Base-by-base conservation (phyloP, 2,888 invertebrate species). In the Syrista parreyssii region DNA sequence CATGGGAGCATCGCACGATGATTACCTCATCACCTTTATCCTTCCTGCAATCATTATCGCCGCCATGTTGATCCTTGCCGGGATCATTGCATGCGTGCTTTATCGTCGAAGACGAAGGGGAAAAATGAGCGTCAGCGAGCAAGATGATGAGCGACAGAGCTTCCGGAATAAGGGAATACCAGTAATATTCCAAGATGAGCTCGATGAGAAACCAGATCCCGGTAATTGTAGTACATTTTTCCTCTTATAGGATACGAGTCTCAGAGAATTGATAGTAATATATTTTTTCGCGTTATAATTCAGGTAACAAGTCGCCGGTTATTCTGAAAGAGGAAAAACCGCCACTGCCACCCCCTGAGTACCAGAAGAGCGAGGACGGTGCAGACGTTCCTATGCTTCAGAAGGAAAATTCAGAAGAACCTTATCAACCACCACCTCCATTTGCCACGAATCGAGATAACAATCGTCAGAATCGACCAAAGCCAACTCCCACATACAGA, bases 311-410 rank as follows among this genome's bases (percentile, higher is more conserved):
- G 92, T 96, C 97, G 82, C 98, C 98, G 9, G 96, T 98, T 77
- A 98, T 99, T 85, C 94, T 98, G 92, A 96, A 97, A 88, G 98
- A 98, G 86, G 98, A 98, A 90, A 98, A 98, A 89, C 98, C 98
- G 15, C 98, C 98, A 11, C 92, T 98, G 79, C 94, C 97, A 75
- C 97, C 97, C 6, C 97, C 97, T 11, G 96, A 96, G 83, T 96
- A 96, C 91, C 94, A 91, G 87, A 93, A 93, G 80, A 88, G 90
- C 12, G 91, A 92, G 35, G 92, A 94, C 76, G 92, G 92, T 12
- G 92, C 92, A 1, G 94, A 92, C 76, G 89, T 92, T 36, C 92
- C 92, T 33, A 91, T 91, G 89, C 83, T 91, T 74, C 84, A 90
- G 73, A 90, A 91, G 75, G 90, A 91, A 79, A 90, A 89, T 80